phyloP scores from a whole-genome alignment of 2,797 vertebrate genomes.

The Lateolabrax maculatus region DNA sequence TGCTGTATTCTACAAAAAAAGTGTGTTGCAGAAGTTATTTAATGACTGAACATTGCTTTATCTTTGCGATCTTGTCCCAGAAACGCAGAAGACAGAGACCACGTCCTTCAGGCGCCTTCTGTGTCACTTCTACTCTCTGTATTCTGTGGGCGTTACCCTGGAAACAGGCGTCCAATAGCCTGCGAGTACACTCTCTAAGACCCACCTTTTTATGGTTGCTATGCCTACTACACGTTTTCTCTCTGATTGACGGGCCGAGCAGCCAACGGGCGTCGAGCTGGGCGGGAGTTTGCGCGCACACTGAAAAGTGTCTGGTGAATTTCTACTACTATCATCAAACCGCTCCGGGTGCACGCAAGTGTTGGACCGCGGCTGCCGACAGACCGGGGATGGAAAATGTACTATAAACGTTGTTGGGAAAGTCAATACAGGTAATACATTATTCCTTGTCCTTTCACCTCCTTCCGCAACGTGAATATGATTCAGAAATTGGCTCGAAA shows the following conservation, averaged over 20 bases:
- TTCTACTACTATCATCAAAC: constrained; percentile 73
- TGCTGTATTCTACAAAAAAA: not conserved
- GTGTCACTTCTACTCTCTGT: not conserved
- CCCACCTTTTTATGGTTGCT: constrained; percentile 81
- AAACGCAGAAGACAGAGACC: not conserved
- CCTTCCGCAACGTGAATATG: not conserved
- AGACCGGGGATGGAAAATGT: constrained; percentile 68
- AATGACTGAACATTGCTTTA: not conserved
- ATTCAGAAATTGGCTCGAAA: constrained; percentile 23
- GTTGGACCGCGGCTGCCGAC: constrained; percentile 17
- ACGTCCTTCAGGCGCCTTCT: not conserved
- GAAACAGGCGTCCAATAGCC: constrained; percentile 60
- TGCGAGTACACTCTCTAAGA: not conserved
- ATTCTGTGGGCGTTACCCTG: constrained; percentile 45
- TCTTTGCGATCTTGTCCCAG: not conserved
- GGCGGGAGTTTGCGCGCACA: constrained; percentile 64
- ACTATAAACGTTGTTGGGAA: constrained; percentile 53
- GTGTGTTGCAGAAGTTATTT: not conserved
- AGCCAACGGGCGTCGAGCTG: constrained; percentile 73
- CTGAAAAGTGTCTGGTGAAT: constrained; percentile 71
- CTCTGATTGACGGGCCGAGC: constrained; percentile 25
- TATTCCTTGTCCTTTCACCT: not conserved
- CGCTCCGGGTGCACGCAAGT: constrained; percentile 50
- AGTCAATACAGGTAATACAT: constrained; percentile 76
- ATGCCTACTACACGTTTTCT: constrained; percentile 78